Base-by-base conservation (phyloP, 2,113 vertebrate species). In the Tamias sibiricus region DNA sequence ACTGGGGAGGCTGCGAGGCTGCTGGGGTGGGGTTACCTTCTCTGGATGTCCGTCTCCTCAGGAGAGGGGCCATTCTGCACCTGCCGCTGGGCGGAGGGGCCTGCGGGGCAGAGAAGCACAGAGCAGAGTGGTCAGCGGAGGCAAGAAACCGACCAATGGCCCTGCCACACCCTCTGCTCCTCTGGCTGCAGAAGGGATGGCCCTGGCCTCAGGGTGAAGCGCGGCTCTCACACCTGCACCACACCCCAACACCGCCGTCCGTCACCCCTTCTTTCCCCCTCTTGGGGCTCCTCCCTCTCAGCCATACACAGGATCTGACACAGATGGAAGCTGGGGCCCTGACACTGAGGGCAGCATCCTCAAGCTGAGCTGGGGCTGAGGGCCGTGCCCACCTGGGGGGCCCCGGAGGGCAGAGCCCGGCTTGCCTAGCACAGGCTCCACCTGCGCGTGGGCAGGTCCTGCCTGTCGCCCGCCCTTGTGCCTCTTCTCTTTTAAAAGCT, bases 21-120 rank as follows among this genome's bases (percentile, higher is more conserved):
- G 64, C 40, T 82, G 59, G 47, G 1, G 71, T 6, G 6, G 22
- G 19, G 87, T 92, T 98, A 99, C 99, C 99, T 99, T 98, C 99
- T 99, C 97, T 99, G 99, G 88, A 99, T 98, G 98, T 99, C 99
- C 98, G 98, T 99, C 97, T 99, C 99, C 66, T 99, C 99, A 59
- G 99, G 99, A 88, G 99, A 99, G 14, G 99, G 99, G 96, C 99
- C 99, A 99, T 99, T 99, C 97, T 99, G 99, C 93, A 98, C 98
- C 97, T 99, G 99, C 91, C 99, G 99, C 97, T 99, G 99, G 96
- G 99, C 98, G 95, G 99, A 98, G 97, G 99, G 99, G 98, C 99
- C 99, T 99, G 96, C 13, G 96, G 91, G 84, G 72, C 83, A 96
- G 94, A 98, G 95, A 98, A 93, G 97, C 75, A 98, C 4, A 92